A percentile compares a stretch with the other conserved stretches of the same genome.
Evolutionary conservation across 2,797 vertebrate genomes (phyloP).

Genomic region (Takifugu rubripes): DNA sequence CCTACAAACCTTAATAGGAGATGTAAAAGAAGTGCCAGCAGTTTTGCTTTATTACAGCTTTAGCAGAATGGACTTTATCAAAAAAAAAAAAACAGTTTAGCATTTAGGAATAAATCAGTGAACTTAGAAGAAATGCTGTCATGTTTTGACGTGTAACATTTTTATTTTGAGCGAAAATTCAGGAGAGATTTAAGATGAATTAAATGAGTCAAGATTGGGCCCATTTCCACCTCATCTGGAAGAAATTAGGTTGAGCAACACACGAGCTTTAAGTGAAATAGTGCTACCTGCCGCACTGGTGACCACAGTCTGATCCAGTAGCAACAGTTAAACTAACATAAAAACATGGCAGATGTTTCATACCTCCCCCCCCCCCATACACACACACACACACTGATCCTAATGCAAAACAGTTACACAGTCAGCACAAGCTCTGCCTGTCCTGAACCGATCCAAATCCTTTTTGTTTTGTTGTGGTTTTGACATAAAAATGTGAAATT

Average conservation of each 20-base stretch:
- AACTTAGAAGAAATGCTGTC: conserved; percentile 31
- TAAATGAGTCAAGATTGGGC: conserved; percentile 67
- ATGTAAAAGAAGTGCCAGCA: conserved; percentile 2
- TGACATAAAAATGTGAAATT: conserved; percentile 28
- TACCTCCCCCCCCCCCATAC: conserved; percentile 29
- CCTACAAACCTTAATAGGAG: conserved; percentile 4
- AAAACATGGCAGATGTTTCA: conserved; percentile 75
- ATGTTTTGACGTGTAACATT: conserved; percentile 39
- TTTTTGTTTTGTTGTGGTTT: conserved; percentile 13
- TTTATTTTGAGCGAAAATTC: conserved; percentile 48
- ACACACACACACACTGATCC: conserved; percentile 2
- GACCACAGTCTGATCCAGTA: conserved; percentile 77
- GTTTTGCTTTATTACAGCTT: conserved; percentile 11
- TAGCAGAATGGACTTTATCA: conserved; percentile 22
- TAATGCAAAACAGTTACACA: conserved; percentile 69
- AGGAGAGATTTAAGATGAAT: conserved; percentile 59
- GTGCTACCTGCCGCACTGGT: conserved; percentile 73
- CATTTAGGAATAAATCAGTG: conserved; percentile 30
- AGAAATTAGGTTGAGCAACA: conserved; percentile 73
- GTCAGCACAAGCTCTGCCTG: conserved; percentile 17
- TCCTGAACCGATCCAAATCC: conserved; percentile 44
- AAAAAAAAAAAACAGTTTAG: conserved; percentile 32
- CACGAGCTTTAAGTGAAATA: conserved; percentile 66
- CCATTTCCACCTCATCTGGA: conserved; percentile 77
- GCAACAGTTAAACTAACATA: conserved; percentile 79